Conservation (phyloP, 1,140 invertebrate genomes). For the Drosophila saltans region DNA sequence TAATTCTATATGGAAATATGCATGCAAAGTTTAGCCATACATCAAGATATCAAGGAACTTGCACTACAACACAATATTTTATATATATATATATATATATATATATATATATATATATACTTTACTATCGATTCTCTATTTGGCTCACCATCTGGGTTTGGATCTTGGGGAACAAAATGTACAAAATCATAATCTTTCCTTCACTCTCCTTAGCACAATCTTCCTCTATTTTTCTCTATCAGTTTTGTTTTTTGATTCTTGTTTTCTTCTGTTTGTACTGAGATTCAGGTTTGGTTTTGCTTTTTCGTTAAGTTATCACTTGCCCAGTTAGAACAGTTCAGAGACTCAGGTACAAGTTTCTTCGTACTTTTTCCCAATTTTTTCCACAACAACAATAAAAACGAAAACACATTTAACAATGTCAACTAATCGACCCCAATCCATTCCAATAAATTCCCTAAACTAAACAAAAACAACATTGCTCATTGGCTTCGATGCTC, state of each 20-base stretch:
- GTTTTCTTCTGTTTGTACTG: slow-evolving; percentile 60
- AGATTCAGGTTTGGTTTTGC: slow-evolving; percentile 58
- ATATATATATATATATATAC: slow-evolving; percentile 1
- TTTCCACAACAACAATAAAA: slow-evolving; percentile 3
- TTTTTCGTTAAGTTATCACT: slow-evolving; percentile 50
- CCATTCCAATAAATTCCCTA: slow-evolving; percentile 34
- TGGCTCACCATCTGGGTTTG: not conserved
- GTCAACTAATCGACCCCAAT: slow-evolving; percentile 8
- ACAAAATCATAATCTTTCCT: slow-evolving; percentile 24
- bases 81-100: not conserved
- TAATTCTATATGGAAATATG: slow-evolving; percentile 45
- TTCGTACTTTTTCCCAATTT: slow-evolving; percentile 11
- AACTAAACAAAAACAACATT: slow-evolving; percentile 39
- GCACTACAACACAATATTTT: slow-evolving; percentile 47
- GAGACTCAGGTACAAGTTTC: slow-evolving; percentile 74
- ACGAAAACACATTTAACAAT: not conserved
- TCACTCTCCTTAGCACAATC: not conserved
- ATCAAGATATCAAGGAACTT: slow-evolving; percentile 63
- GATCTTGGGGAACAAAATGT: slow-evolving; percentile 6
- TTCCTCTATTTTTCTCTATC: not conserved
- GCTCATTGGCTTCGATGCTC: slow-evolving; percentile 36
- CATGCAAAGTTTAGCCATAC: slow-evolving; percentile 34
- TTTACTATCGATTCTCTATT: not conserved
- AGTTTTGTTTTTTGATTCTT: slow-evolving; percentile 7
- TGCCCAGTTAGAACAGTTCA: slow-evolving; percentile 34